Conservation (phyloP, 2,113 vertebrate species). For the Sphaerodactylus townsendi region DNA sequence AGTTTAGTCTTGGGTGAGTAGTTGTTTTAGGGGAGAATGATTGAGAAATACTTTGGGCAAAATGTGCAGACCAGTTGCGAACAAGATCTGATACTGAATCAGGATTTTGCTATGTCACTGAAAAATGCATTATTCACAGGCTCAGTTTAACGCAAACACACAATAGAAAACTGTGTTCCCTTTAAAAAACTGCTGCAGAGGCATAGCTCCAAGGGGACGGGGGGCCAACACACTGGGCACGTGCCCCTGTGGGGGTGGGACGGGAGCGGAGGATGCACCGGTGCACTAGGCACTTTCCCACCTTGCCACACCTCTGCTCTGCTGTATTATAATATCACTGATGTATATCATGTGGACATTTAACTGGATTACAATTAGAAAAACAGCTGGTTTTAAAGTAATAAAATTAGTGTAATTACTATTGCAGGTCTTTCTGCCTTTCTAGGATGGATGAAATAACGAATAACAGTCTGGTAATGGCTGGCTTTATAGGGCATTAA, state of each 20-base stretch:
- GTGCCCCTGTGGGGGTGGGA: no score
- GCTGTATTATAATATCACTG: conserved; percentile 41
- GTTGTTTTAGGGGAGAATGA: no score
- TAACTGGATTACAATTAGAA: conserved; percentile 60
- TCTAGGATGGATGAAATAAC: conserved; percentile 1
- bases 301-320: neutral
- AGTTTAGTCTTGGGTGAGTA: no score
- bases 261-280: no score
- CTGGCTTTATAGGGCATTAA: neutral
- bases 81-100: neutral
- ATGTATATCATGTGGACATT: conserved; percentile 31
- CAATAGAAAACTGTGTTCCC: conserved; percentile 2
- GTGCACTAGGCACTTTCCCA: no score
- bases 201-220: no score
- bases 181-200: no score
- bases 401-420: conserved; percentile 64
- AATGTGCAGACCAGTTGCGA: neutral
- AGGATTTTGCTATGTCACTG: neutral
- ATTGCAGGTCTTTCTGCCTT: conserved; percentile 35
- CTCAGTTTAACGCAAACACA: no score
- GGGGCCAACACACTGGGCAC: no score
- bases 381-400: conserved; percentile 64
- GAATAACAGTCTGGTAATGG: neutral
- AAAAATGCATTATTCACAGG: neutral
- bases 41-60: no score